A percentile compares a stretch with the other conserved stretches of the same genome.
These are phyloP conservation scores for Acrobasis suavella DNA, from an alignment of 2,888 invertebrate species.

Conservation along the genomic window DNA sequence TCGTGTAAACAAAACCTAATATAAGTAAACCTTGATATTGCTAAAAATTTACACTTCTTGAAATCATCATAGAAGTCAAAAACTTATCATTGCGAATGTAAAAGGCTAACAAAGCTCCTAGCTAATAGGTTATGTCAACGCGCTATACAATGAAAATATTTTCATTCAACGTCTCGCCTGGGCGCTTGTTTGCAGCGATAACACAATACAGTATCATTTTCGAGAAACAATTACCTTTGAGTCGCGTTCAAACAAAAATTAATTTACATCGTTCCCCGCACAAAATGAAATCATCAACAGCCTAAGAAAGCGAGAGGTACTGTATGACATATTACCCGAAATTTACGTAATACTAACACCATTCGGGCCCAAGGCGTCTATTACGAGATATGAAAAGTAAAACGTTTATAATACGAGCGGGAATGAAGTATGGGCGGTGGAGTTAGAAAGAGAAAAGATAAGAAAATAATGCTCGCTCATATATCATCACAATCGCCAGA, in stretches of 20 bases:
- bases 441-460: slow-evolving; percentile 81
- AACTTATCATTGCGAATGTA: too few relatives aligned
- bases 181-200: slow-evolving; percentile 48
- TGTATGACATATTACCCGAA: slow-evolving; percentile 65
- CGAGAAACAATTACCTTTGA: slow-evolving; percentile 61
- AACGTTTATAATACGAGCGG: slow-evolving; percentile 74
- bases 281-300: slow-evolving; percentile 62
- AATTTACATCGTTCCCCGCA: slow-evolving; percentile 55
- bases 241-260: slow-evolving; percentile 60
- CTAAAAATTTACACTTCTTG: too few relatives aligned
- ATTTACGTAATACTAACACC: slow-evolving; percentile 72
- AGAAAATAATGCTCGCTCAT: slow-evolving; percentile 81
- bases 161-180: slow-evolving; percentile 39
- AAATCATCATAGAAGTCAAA: too few relatives aligned
- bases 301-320: slow-evolving; percentile 45
- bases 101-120: not conserved
- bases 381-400: slow-evolving; percentile 76
- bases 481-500: slow-evolving; percentile 81
- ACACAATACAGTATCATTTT: slow-evolving; percentile 57
- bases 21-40: too few relatives aligned
- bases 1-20: too few relatives aligned
- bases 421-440: slow-evolving; percentile 78
- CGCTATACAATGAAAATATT: slow-evolving; percentile 51
- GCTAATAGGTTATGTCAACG: slow-evolving; percentile 51
- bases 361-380: slow-evolving; percentile 62